Evolutionary conservation across 2,797 vertebrate species (phyloP).

Genomic region (Chloroceryle inda): DNA sequence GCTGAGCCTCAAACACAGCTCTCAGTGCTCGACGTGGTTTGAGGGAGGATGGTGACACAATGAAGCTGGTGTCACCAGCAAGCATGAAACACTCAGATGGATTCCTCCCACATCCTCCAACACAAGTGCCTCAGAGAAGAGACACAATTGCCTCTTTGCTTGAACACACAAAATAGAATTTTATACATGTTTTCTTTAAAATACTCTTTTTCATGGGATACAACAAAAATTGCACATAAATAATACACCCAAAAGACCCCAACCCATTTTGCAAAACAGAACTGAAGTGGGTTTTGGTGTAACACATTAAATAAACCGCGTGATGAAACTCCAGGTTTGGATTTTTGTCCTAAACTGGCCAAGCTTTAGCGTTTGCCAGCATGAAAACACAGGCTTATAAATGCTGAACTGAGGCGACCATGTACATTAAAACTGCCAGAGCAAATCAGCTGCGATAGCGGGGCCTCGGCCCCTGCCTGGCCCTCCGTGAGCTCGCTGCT

Average conservation of each 20-base stretch:
- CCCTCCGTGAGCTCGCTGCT: accelerated
- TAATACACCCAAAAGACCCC: background rate
- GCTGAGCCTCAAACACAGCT: background rate
- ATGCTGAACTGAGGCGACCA: background rate
- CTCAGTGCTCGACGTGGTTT: background rate
- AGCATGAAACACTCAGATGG: accelerated
- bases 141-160: conserved; percentile 2
- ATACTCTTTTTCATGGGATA: conserved; percentile 27
- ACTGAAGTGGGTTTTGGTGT: background rate
- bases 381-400: background rate
- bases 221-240: conserved; percentile 62
- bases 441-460: accelerated
- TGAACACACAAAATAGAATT: conserved; percentile 24
- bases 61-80: background rate
- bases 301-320: background rate
- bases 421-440: background rate
- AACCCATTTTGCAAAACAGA: conserved; percentile 16
- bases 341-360: background rate
- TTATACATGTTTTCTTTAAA: conserved; percentile 3
- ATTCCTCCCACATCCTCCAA: background rate
- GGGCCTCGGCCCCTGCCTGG: accelerated
- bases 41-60: background rate
- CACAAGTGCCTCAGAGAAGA: background rate
- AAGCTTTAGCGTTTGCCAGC: background rate
- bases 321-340: background rate